Conservation (phyloP, 2,888 invertebrate genomes). For the Gryllus longicercus region DNA sequence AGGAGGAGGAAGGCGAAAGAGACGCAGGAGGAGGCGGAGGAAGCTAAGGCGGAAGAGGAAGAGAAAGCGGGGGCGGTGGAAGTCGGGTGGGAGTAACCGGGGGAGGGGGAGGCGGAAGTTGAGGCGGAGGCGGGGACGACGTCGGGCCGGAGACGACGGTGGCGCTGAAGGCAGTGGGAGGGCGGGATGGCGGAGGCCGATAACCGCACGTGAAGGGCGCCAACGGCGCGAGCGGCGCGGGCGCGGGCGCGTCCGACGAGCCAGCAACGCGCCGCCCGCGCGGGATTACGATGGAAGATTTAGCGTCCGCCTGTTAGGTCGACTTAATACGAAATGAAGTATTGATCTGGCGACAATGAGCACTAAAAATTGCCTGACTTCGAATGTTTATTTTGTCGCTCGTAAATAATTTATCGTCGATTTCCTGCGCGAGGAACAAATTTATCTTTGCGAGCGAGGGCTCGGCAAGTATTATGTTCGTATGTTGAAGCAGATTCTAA, state of each 20-base stretch:
- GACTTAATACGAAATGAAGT: slow-evolving; percentile 17
- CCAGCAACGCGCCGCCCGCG: neutral
- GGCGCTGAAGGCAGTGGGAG: neutral
- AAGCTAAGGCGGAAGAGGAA: neutral
- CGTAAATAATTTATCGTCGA: slow-evolving; percentile 17
- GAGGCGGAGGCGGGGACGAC: no score
- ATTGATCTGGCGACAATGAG: slow-evolving; percentile 4
- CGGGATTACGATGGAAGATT: neutral
- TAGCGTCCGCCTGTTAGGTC: neutral
- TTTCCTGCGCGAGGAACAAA: neutral
- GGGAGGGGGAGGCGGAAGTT: no score
- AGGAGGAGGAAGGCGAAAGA: no score
- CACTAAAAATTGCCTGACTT: slow-evolving; percentile 2
- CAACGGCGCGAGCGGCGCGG: neutral
- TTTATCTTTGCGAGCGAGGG: slow-evolving; percentile 3
- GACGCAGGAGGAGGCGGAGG: neutral
- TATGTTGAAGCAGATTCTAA: slow-evolving; percentile 3
- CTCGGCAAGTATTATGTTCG: neutral
- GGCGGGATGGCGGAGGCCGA: neutral
- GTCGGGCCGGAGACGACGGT: neutral
- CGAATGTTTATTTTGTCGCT: neutral
- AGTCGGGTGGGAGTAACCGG: no score
- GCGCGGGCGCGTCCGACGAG: neutral
- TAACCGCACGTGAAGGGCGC: neutral
- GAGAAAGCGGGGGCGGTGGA: no score